Evolutionary conservation across 2,888 invertebrate species (phyloP).

Genomic region (Tuta absoluta): DNA sequence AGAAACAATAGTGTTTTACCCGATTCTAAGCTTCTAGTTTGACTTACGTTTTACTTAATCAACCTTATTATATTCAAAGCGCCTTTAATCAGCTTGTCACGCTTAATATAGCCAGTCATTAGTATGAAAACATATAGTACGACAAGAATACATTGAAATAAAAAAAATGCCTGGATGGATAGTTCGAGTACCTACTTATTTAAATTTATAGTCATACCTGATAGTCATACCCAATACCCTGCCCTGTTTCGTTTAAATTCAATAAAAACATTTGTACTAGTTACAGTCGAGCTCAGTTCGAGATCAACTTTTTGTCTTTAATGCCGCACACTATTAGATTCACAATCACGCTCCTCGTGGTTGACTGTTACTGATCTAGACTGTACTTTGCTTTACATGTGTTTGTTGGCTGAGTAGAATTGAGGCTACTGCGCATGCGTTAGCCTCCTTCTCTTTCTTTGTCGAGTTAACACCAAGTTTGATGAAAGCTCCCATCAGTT

Average conservation of each 20-base stretch:
- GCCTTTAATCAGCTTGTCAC: too few species aligned
- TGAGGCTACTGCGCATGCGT: constrained; percentile 53
- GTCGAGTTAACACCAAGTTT: neutral
- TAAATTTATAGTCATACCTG: too few species aligned
- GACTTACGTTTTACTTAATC: too few species aligned
- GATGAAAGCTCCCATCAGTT: neutral
- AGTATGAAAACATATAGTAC: too few species aligned
- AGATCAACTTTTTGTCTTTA: too few species aligned
- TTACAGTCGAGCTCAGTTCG: neutral
- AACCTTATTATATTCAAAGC: too few species aligned
- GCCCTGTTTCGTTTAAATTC: constrained; percentile 6
- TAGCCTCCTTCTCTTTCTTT: constrained; percentile 16
- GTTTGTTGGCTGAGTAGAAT: neutral
- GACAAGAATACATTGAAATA: neutral
- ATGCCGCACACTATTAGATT: neutral
- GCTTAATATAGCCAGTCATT: too few species aligned
- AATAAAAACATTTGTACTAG: constrained; percentile 1
- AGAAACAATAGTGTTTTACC: too few species aligned
- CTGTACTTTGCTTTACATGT: neutral
- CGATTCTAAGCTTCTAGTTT: too few species aligned
- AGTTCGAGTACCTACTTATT: neutral
- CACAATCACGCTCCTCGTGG: too few species aligned
- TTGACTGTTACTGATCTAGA: too few species aligned
- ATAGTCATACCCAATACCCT: neutral
- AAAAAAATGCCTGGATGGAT: neutral